A percentile compares a stretch with the other conserved stretches of the same genome.
phyloP scores from a whole-genome alignment of 2,888 invertebrate species.

The Lymantria dispar region DNA sequence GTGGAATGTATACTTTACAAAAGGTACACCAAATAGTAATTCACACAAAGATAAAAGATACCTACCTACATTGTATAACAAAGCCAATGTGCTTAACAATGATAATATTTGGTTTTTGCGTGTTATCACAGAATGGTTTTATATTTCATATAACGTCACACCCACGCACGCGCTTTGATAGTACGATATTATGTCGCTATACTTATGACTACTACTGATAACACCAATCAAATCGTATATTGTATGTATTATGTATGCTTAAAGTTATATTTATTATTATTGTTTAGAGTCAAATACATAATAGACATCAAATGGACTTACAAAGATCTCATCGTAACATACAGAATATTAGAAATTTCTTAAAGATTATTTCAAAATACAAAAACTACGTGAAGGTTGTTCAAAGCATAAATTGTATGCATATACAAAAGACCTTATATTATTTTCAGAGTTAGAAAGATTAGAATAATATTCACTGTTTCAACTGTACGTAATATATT shows the following conservation, averaged over 20 bases:
- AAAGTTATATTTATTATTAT: background rate
- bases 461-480: too few species aligned
- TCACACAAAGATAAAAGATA: conserved; percentile 15
- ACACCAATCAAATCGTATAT: conserved; percentile 7
- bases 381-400: too few species aligned
- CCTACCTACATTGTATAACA: conserved; percentile 15
- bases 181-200: conserved; percentile 16
- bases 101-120: conserved; percentile 31
- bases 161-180: conserved; percentile 42
- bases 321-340: too few species aligned
- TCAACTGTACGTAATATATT: too few species aligned
- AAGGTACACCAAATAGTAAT: conserved; percentile 9
- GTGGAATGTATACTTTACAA: conserved; percentile 9
- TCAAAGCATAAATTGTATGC: too few species aligned
- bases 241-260: background rate
- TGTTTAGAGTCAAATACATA: too few species aligned
- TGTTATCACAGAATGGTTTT: conserved; percentile 38
- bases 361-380: too few species aligned
- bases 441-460: too few species aligned
- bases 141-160: conserved; percentile 36
- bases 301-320: too few species aligned
- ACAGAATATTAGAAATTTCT: too few species aligned
- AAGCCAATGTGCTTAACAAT: conserved; percentile 17
- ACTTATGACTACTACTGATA: conserved; percentile 18
- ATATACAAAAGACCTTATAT: too few species aligned